Evolutionary conservation across 2,797 vertebrate species (phyloP), one percentile per base, ranked within the genome.

Genomic region (Sebastes miniatus): DNA sequence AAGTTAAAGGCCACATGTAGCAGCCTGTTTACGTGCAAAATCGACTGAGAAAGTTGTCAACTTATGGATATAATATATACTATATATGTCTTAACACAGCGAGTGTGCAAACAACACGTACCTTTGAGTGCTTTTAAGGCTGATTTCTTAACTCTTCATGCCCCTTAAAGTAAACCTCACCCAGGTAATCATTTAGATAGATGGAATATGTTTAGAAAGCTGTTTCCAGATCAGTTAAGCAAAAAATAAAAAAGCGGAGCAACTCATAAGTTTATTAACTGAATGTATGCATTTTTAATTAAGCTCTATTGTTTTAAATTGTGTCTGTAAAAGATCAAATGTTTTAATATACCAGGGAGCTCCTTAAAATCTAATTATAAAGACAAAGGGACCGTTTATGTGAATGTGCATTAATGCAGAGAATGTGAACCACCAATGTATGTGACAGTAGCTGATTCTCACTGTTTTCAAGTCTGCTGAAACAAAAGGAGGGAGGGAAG

Each of bases 311-410:
- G 22, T 78, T 62, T 73, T 52, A 52, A 50, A 52, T 4, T 52
- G 50, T 4, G 27, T 65, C 24, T 63, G 16, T 25, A 16, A 54
- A 69, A 50, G 24, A 22, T 58, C 3, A 31, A 0, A 54, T 24
- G 32, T 12, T 14, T 5, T 12, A 29, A 78, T 59, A 34, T 12
- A 47, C 32, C 29, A 43, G 59, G 43, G 32, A 47, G 61, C 73
- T 77, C 56, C 67, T 79, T 59, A 43, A 77, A 79, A 61, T 18
- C 39, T 43, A 72, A 82, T 81, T 66, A 83, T 69, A 43, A 67
- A 84, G 58, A 89, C 75, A 76, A 79, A 39, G 57, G 43, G 27
- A 57, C 2, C 9, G 2, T 81, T 80, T 39, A 11, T 22, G 18
- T 78, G 5, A 8, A 34, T 61, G 58, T 18, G 29, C 32, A 52